Base-by-base conservation (phyloP, 2,797 vertebrate species). In the Macroramphosus scolopax region DNA sequence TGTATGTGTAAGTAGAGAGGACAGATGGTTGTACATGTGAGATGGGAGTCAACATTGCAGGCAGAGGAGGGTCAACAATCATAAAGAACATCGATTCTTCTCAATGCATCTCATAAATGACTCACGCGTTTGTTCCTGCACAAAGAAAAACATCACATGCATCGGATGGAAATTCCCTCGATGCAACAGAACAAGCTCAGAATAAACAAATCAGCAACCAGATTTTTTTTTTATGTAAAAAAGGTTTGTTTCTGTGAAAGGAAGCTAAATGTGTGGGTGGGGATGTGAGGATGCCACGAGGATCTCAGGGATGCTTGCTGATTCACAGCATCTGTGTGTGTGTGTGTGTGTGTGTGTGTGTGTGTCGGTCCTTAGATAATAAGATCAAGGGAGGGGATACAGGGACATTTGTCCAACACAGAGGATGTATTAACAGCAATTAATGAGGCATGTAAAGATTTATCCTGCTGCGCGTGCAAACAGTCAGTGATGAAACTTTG, bases 241-340 rank as follows among this genome's bases (percentile, higher is more conserved):
- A 3, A 11, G 54, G 20, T 12, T 8, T 17, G 25, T 36, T 44
- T 42, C 53, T 48, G n/a, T 8, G 36, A 43, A 20, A 55, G 17
- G 16, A 43, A 26, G 16, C 17, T 12, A 17, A 61, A 28, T 49
- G 57, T 54, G 68, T 64, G 54, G 58, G 52, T 13, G 41, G 58
- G 47, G 34, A 38, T 43, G 39, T 28, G 32, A 29, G 24, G 50
- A 22, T 1, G 13, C 36, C 51, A 37, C 4, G 45, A 40, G 29
- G 32, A 38, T 51, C 31, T 48, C 66, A 46, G 60, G 51, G 58
- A 61, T 48, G 13, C 28, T 13, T 17, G 9, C 22, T 59, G 25
- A 58, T 52, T 60, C 47, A 37, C 29, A 15, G 49, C 13, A 17
- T 52, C 35, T n/a, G n/a, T n/a, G n/a, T n/a, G n/a, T n/a, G n/a